Conservation (phyloP, 2,888 invertebrate species). For the Mesorhabditis sp. region DNA sequence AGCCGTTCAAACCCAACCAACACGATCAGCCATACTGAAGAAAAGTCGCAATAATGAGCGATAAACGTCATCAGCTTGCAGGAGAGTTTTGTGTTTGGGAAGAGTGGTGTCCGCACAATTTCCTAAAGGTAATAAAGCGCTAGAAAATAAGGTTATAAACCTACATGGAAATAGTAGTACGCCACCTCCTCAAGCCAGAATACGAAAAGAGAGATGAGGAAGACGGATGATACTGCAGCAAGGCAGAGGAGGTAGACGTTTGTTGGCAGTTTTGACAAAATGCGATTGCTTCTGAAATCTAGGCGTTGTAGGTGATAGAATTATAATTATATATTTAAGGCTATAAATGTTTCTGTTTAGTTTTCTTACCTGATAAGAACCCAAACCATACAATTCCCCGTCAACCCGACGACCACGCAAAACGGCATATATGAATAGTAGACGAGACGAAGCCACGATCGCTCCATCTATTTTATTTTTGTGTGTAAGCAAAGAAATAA, state of each 20-base stretch:
- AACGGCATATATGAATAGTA: constrained; percentile 52
- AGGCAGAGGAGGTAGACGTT: constrained; percentile 40
- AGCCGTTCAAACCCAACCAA: constrained; percentile 50
- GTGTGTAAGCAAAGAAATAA: too few relatives aligned
- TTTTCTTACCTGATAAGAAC: constrained; percentile 44
- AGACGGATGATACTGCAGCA: constrained; percentile 47
- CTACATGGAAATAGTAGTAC: constrained; percentile 31
- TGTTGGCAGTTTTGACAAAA: constrained; percentile 41
- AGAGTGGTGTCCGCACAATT: constrained; percentile 1
- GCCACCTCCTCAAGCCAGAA: constrained; percentile 55
- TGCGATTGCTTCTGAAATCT: constrained; percentile 44
- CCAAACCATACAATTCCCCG: constrained; percentile 54
- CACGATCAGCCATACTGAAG: constrained; percentile 52
- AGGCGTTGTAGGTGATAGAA: neutral
- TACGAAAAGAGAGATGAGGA: constrained; percentile 44
- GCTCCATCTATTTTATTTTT: neutral
- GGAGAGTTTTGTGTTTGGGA: constrained; percentile 23
- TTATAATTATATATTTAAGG: constrained; percentile 12
- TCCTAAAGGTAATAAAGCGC: neutral
- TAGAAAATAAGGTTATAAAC: constrained; percentile 19
- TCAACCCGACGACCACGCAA: constrained; percentile 49
- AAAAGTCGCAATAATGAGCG: constrained; percentile 52
- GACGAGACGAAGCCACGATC: constrained; percentile 29
- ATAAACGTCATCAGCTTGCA: constrained; percentile 38
- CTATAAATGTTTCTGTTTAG: neutral